Base-by-base conservation (phyloP, 2,888 invertebrate species). In the Polydesmus complanatus region DNA sequence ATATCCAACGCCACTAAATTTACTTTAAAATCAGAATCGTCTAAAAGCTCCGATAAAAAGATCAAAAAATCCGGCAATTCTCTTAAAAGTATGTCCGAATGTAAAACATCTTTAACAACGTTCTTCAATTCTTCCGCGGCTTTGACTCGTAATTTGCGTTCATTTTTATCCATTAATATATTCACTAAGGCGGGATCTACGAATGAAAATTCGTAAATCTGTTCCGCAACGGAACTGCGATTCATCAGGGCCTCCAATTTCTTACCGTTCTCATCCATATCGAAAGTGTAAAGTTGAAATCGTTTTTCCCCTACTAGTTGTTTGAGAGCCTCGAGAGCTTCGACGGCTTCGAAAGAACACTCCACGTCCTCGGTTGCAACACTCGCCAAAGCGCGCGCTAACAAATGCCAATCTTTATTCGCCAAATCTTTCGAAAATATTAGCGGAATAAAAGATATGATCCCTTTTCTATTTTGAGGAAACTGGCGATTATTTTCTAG, bases 21-120 rank as follows among this genome's bases (percentile, higher is more conserved):
- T 21, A 78, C 74, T 66, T 77, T 76, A 65, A 78, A 78, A 68
- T 78, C 80, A 62, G 81, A 78, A 72, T 86, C 85, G 63, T 83
- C 81, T 47, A 82, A 77, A 22, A 79, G 70, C 56, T 73, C 71
- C 51, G 74, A 74, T 23, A 86, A 73, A 27, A 83, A 80, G 66
- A 81, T 78, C 61, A 86, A 75, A 63, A 86, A 78, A 27, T 80
- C 77, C 65, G 80, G 78, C 68, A 85, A 74, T 70, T 82, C 78
- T 2, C 26, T 18, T 8, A 25, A 22, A 22, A 23, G 8, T 53
- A 19, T 11, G 5, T 37, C 74, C 64, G 81, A 66, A 59, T 77
- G 78, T 27, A 77, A 74, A 1, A 79, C 75, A 49, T 77, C 75
- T 63, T 77, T 76, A 37, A 86, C 71, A 37, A 79, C 75, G 19